Evolutionary conservation across 2,113 vertebrate genomes (phyloP).

Genomic region (Bos indicus): DNA sequence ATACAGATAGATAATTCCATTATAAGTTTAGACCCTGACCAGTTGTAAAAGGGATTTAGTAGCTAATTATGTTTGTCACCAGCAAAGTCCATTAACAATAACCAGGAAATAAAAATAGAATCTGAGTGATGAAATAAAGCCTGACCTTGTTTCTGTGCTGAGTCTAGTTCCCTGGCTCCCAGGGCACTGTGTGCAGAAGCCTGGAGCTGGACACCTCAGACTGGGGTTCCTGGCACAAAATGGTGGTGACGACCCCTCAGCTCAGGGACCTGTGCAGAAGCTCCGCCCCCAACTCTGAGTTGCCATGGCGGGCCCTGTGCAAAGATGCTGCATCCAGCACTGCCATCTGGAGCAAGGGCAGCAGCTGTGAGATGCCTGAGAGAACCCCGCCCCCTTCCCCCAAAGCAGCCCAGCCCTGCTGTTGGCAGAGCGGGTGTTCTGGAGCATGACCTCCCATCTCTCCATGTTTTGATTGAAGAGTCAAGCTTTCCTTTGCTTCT

Average conservation of each 20-base stretch:
- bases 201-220: neutral
- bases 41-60: neutral
- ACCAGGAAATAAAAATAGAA: neutral
- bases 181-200: neutral
- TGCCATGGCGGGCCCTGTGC: neutral
- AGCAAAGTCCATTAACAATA: neutral
- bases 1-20: neutral
- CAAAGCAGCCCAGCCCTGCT: neutral
- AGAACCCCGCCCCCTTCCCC: neutral
- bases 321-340: neutral
- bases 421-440: neutral
- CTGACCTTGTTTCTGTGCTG: neutral
- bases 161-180: neutral
- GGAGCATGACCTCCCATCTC: no score
- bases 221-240: neutral
- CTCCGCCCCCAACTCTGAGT: neutral
- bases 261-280: neutral
- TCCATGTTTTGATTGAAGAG: neutral
- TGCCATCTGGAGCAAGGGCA: neutral
- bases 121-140: neutral
- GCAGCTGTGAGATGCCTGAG: neutral
- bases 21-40: neutral
- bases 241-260: rapidly evolving
- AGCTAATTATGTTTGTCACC: neutral
- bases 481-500: neutral